A percentile compares a stretch with the other conserved stretches of the same genome.
Conservation (phyloP, 2,113 vertebrate species). For the Gavialis gangeticus region DNA sequence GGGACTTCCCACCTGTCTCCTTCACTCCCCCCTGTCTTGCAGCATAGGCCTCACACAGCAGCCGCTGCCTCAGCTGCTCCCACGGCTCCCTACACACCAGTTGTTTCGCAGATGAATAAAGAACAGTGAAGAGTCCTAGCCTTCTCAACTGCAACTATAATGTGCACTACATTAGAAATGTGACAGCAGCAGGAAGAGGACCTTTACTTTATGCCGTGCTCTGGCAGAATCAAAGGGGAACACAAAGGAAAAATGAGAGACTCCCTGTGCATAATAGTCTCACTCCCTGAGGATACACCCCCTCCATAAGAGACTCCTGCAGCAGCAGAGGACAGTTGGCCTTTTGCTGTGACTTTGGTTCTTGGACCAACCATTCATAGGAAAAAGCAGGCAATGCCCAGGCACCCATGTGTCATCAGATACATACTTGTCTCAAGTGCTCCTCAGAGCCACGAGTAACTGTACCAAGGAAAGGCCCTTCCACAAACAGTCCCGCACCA, state of each 20-base stretch:
- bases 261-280: neutral
- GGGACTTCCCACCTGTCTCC: neutral
- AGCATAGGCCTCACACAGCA: neutral
- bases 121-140: rapidly evolving
- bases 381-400: neutral
- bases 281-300: neutral
- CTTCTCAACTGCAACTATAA: rapidly evolving
- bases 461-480: rapidly evolving
- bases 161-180: rapidly evolving
- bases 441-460: neutral
- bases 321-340: neutral
- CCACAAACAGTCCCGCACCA: neutral
- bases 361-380: neutral
- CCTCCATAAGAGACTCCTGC: conserved; percentile 37
- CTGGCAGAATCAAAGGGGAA: neutral
- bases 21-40: neutral
- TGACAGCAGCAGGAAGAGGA: neutral
- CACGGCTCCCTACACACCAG: neutral
- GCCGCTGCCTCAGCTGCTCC: neutral
- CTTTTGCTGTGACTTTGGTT: neutral
- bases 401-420: neutral
- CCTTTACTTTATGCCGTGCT: conserved; percentile 15
- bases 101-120: neutral
- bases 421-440: conserved; percentile 59
- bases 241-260: neutral